phyloP scores from a whole-genome alignment of 2,113 vertebrate species.

The Tragulus kanchil region DNA sequence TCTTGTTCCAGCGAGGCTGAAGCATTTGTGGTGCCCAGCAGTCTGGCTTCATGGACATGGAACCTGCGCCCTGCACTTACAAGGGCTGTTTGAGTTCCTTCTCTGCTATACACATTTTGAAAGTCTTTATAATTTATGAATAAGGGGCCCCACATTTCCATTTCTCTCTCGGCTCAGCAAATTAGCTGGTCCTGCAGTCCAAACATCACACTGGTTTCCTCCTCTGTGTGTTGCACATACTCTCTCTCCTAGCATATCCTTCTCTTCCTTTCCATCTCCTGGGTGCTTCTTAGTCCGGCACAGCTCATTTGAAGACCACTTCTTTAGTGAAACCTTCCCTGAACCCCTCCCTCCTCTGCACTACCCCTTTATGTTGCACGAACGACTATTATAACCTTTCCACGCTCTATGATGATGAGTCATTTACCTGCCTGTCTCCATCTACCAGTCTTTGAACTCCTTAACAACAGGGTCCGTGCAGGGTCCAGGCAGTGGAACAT shows the following conservation, averaged over 20 bases:
- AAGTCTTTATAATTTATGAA: constrained; percentile 38
- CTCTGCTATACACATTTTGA: neutral
- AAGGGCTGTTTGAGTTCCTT: neutral
- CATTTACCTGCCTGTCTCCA: neutral
- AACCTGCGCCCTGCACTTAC: neutral
- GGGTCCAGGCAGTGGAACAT: neutral
- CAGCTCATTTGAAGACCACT: neutral
- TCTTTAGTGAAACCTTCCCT: neutral
- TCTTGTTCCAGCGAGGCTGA: constrained; percentile 46
- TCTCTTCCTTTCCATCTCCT: neutral
- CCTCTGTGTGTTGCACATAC: neutral
- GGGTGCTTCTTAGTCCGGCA: neutral
- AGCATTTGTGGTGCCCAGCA: constrained; percentile 40
- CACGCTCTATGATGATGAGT: neutral
- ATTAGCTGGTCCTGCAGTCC: neutral
- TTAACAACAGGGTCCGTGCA: neutral
- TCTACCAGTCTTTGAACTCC: neutral
- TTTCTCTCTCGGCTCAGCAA: neutral
- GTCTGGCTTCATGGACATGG: neutral
- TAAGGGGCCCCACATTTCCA: neutral
- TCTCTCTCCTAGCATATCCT: neutral
- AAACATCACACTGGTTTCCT: neutral
- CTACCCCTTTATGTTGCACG: neutral
- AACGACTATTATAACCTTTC: neutral
- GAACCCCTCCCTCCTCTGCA: neutral